phyloP scores from a whole-genome alignment of 2,888 invertebrate genomes.

The Aspidapion aeneum region DNA sequence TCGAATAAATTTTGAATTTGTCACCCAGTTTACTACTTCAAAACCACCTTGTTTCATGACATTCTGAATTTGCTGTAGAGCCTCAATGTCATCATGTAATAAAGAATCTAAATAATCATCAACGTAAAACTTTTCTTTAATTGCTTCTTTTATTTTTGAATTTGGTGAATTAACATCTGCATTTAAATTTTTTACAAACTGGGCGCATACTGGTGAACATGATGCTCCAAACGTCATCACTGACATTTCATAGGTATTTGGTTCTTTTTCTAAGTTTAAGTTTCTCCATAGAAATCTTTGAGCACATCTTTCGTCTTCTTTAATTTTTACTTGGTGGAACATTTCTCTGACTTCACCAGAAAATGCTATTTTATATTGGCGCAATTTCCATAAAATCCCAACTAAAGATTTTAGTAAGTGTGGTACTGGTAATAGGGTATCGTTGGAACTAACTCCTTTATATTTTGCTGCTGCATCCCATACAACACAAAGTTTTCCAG shows the following conservation, averaged over 20 bases:
- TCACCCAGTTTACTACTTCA: background rate
- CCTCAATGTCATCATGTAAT: background rate
- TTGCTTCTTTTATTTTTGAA: background rate
- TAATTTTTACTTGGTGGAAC: conserved; percentile 21
- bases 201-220: too few relatives aligned
- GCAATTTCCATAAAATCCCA: conserved; percentile 27
- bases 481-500: conserved; percentile 15
- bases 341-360: conserved; percentile 23
- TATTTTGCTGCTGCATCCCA: conserved; percentile 5
- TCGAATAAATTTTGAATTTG: background rate
- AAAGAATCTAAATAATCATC: background rate
- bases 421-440: conserved; percentile 24
- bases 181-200: too few relatives aligned
- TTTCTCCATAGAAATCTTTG: background rate
- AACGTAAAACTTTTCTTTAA: background rate
- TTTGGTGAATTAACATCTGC: too few relatives aligned
- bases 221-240: background rate
- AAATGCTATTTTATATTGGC: conserved; percentile 21
- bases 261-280: background rate
- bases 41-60: background rate
- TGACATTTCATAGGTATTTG: background rate
- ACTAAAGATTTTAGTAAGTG: conserved; percentile 22
- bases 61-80: background rate
- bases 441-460: conserved; percentile 14
- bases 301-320: background rate